Evolutionary conservation across 2,113 vertebrate genomes (phyloP).

Genomic region (Camelus dromedarius): DNA sequence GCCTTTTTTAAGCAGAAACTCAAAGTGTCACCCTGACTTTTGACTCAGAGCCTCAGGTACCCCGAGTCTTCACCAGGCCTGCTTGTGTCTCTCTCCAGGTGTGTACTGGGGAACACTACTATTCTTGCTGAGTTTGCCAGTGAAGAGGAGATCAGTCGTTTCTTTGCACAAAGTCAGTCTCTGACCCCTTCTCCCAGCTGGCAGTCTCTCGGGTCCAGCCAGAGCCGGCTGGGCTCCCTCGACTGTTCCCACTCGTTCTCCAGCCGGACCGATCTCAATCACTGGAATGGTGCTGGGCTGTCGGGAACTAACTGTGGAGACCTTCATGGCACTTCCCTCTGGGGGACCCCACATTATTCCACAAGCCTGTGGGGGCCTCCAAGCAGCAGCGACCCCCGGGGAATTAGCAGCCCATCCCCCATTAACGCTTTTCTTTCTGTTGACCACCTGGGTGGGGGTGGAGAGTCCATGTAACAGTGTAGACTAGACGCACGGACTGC

Average conservation of each 20-base stretch:
- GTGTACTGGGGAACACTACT: constrained; percentile 99
- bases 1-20: neutral
- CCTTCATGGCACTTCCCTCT: constrained; percentile 97
- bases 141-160: constrained; percentile 99
- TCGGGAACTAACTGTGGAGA: constrained; percentile 92
- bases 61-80: neutral
- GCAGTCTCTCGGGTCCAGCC: constrained; percentile 96
- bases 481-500: constrained; percentile 91
- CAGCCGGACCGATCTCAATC: constrained; percentile 95
- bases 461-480: constrained; percentile 95
- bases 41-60: accelerated
- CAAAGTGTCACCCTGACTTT: neutral
- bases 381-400: constrained; percentile 92
- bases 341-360: constrained; percentile 98
- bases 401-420: constrained; percentile 96
- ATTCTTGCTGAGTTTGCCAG: constrained; percentile 99
- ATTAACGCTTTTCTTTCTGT: constrained; percentile 98
- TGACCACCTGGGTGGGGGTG: constrained; percentile 96
- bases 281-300: constrained; percentile 97
- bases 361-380: constrained; percentile 97
- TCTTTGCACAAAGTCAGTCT: constrained; percentile 99
- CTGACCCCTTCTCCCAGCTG: constrained; percentile 96
- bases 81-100: constrained; percentile 88
- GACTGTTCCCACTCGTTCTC: constrained; percentile 96
- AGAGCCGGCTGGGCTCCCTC: constrained; percentile 93